Conservation (phyloP, 1,140 invertebrate species). For the Drosophila lacteicornis region DNA sequence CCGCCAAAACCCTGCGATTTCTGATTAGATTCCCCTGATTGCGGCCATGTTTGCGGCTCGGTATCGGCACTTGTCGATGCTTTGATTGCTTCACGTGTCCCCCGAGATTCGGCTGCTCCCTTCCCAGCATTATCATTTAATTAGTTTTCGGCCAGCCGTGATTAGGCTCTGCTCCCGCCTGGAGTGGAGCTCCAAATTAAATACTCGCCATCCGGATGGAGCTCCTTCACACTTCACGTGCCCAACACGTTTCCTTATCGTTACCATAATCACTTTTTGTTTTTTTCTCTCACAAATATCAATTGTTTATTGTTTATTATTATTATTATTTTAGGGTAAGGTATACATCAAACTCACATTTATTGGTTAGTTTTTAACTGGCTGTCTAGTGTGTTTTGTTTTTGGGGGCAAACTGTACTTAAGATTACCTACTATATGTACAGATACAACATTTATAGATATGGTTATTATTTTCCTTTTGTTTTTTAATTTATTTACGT, state of each 20-base stretch:
- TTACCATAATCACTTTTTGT: neutral
- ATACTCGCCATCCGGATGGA: constrained; percentile 6
- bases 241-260: constrained; percentile 59
- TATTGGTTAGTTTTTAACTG: constrained; percentile 57
- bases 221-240: constrained; percentile 53
- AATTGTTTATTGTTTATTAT: constrained; percentile 58
- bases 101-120: constrained; percentile 32
- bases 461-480: constrained; percentile 48
- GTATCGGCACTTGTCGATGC: constrained; percentile 34
- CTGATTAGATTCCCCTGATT: constrained; percentile 67
- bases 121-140: constrained; percentile 67
- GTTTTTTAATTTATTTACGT: constrained; percentile 12
- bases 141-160: constrained; percentile 50
- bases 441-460: constrained; percentile 66
- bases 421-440: constrained; percentile 25
- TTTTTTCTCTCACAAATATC: constrained; percentile 56
- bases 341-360: constrained; percentile 76
- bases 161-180: constrained; percentile 20
- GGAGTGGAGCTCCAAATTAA: constrained; percentile 24
- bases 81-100: constrained; percentile 53
- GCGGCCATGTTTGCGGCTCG: constrained; percentile 19
- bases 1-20: neutral
- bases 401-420: constrained; percentile 75
- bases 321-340: constrained; percentile 17
- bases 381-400: constrained; percentile 25